Base-by-base conservation (phyloP, 1,140 invertebrate genomes). In the Battus philenor region DNA sequence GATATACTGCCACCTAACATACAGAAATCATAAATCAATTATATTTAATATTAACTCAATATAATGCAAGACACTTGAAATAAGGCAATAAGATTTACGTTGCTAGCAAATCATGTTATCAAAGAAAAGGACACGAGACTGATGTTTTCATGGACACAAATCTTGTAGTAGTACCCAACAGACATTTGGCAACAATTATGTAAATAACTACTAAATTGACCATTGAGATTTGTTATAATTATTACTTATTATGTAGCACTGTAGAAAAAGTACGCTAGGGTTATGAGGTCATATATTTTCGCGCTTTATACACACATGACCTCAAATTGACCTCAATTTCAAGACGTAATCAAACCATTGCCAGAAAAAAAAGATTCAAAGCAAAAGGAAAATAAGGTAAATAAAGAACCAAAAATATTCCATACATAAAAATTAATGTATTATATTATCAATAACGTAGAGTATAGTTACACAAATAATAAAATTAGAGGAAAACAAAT, bases 341-440 rank as follows among this genome's bases (percentile, higher is more conserved):
- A 33, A 41, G 36, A 44, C 12, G 29, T 11, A 30, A 9, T 33
- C n/a, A n/a, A n/a, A n/a, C n/a, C n/a, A n/a, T n/a, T n/a, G n/a
- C n/a, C n/a, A n/a, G n/a, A 38, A 50, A 44, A 4, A 33, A 47
- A 41, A 33, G 4, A 53, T 41, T 24, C 7, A 16, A 57, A 54
- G 11, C 43, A 57, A 67, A 68, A 59, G 46, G 64, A 56, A 59
- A 58, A 50, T 60, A 68, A 63, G 59, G 51, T 47, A 64, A 72
- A 65, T 65, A 68, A 65, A 66, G 38, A 77, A 79, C 59, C 60
- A 72, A 80, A 29, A 81, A 72, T 67, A 70, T 70, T 70, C 61
- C 74, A 80, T 84, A 84, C 80, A 84, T 84, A 81, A 80, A 82
- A 84, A 84, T 81, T 75, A 84, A 68, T 84, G 80, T 81, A 84